phyloP scores from a whole-genome alignment of 2,888 invertebrate genomes.

The Aphodius granarius region DNA sequence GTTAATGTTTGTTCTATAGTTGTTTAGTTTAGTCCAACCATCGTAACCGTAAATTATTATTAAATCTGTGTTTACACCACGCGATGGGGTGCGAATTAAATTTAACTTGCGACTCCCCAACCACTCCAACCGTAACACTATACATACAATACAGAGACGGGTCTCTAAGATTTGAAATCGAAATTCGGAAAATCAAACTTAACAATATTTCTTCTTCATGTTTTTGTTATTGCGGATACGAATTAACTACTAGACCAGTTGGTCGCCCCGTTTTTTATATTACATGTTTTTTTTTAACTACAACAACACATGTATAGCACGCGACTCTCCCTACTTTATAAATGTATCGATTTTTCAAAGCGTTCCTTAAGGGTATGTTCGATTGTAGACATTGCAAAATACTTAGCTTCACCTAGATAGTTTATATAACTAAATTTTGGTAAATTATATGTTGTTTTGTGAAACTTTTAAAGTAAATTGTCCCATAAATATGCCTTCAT shows the following conservation, averaged over 20 bases:
- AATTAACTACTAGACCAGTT: neutral
- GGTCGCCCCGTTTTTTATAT: neutral
- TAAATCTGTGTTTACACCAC: conserved; percentile 5
- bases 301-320: neutral
- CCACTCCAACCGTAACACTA: neutral
- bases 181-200: neutral
- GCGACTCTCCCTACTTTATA: neutral
- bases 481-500: too few relatives aligned
- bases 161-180: neutral
- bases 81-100: neutral
- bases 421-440: too few relatives aligned
- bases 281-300: neutral
- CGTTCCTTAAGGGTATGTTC: neutral
- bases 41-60: conserved; percentile 21
- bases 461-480: too few relatives aligned
- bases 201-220: neutral
- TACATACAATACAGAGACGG: neutral
- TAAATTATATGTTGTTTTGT: too few relatives aligned
- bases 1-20: conserved; percentile 42
- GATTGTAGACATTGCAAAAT: neutral
- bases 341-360: neutral
- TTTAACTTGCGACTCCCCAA: neutral
- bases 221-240: neutral
- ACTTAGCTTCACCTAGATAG: too few relatives aligned
- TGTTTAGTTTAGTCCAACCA: conserved; percentile 43